Conservation (phyloP, 2,888 invertebrate genomes). For the Rutpela maculata region DNA sequence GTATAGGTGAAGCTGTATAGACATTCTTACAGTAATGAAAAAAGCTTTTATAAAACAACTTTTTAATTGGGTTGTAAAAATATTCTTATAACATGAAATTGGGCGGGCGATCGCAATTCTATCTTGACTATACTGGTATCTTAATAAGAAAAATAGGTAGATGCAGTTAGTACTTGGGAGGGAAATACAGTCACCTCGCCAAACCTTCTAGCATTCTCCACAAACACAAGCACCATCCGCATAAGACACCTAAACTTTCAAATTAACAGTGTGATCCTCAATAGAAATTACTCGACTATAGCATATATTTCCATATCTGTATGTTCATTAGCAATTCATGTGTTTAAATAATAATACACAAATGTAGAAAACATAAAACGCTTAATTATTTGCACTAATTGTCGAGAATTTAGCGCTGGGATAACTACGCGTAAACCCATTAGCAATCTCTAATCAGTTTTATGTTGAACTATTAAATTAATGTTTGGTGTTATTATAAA, state of each 20-base stretch:
- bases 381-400: background rate
- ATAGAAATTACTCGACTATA: background rate
- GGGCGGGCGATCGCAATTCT: too few species aligned
- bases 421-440: background rate
- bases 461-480: constrained; percentile 15
- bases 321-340: background rate
- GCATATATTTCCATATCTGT: background rate
- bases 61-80: too few species aligned
- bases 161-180: too few species aligned
- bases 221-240: too few species aligned
- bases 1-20: too few species aligned
- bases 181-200: too few species aligned
- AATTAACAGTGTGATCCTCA: background rate
- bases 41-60: too few species aligned
- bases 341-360: background rate
- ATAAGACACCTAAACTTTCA: background rate
- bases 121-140: too few species aligned
- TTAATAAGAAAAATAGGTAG: too few species aligned
- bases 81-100: too few species aligned
- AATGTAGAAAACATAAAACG: background rate
- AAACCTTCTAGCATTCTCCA: too few species aligned
- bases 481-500: background rate
- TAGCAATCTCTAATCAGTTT: constrained; percentile 1
- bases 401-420: background rate
- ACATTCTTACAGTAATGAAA: too few species aligned